These are phyloP conservation scores for Mesocentrotus franciscanus DNA, from an alignment of 53 echinoderm and acorn worm genomes.

Conservation along the genomic window DNA sequence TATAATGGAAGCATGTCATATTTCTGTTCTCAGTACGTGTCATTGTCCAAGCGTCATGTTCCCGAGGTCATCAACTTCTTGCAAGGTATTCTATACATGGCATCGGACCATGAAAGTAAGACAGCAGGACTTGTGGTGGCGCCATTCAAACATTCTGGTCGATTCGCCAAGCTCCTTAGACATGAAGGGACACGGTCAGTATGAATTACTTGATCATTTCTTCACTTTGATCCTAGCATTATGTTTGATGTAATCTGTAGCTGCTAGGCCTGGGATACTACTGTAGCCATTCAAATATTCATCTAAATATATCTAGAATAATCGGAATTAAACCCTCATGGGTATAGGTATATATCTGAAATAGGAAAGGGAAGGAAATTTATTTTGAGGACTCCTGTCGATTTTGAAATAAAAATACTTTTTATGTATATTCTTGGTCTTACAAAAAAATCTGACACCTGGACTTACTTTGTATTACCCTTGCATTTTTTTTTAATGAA, in stretches of 20 bases:
- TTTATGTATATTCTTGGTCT: too few species aligned
- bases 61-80: slow-evolving; percentile 95
- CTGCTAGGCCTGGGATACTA: too few species aligned
- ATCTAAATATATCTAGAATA: too few species aligned
- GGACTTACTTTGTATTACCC: too few species aligned
- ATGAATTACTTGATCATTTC: background rate
- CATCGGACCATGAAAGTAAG: slow-evolving; percentile 59
- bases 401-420: too few species aligned
- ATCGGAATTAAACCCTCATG: too few species aligned
- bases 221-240: background rate
- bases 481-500: too few species aligned
- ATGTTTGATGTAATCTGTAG: background rate
- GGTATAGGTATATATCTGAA: too few species aligned
- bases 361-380: too few species aligned
- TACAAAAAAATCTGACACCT: too few species aligned
- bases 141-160: slow-evolving; percentile 89
- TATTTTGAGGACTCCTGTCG: too few species aligned
- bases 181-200: slow-evolving; percentile 69
- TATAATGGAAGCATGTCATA: background rate
- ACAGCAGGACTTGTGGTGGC: slow-evolving; percentile 75
- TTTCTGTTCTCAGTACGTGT: slow-evolving; percentile 75
- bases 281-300: too few species aligned
- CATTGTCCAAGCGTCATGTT: slow-evolving; percentile 84
- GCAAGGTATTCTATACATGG: slow-evolving; percentile 83
- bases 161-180: slow-evolving; percentile 77